A percentile compares a stretch with the other conserved stretches of the same genome.
Conservation (phyloP, 2,888 invertebrate species). For the Habroteleia sp. region DNA sequence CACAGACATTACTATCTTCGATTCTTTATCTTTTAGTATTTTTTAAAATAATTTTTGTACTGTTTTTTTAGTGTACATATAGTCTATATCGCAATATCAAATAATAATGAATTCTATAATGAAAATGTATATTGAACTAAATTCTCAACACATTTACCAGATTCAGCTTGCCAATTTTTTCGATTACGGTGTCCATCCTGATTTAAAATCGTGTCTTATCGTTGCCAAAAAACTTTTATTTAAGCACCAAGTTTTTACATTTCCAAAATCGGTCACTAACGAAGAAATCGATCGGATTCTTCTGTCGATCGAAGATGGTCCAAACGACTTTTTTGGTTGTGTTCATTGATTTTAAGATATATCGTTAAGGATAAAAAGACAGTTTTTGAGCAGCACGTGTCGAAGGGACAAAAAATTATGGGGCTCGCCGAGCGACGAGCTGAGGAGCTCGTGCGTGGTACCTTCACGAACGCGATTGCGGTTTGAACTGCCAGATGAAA, state of each 20-base stretch:
- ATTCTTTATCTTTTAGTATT: no score
- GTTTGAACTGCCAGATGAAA: conserved; percentile 80
- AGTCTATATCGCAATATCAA: no score
- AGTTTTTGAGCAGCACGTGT: conserved; percentile 26
- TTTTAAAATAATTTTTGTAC: no score
- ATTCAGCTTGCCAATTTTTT: conserved; percentile 79
- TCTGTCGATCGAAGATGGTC: not conserved
- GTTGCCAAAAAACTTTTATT: not conserved
- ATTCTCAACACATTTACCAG: conserved; percentile 72
- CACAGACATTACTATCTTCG: no score
- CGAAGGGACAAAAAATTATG: conserved; percentile 24
- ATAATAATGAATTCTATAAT: no score
- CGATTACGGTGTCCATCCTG: conserved; percentile 77
- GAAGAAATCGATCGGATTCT: not conserved
- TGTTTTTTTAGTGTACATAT: no score
- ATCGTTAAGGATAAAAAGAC: no score
- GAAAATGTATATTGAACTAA: no score
- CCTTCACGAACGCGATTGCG: conserved; percentile 77
- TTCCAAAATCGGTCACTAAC: not conserved
- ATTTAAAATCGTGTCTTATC: conserved; percentile 2
- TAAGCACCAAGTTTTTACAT: conserved; percentile 18
- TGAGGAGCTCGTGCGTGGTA: conserved; percentile 64
- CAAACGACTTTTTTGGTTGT: not conserved
- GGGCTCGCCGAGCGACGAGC: conserved; percentile 14
- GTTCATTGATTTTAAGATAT: conserved; percentile 14